Conservation (phyloP, 2,113 vertebrate genomes). For the Triplophysa dalaica region DNA sequence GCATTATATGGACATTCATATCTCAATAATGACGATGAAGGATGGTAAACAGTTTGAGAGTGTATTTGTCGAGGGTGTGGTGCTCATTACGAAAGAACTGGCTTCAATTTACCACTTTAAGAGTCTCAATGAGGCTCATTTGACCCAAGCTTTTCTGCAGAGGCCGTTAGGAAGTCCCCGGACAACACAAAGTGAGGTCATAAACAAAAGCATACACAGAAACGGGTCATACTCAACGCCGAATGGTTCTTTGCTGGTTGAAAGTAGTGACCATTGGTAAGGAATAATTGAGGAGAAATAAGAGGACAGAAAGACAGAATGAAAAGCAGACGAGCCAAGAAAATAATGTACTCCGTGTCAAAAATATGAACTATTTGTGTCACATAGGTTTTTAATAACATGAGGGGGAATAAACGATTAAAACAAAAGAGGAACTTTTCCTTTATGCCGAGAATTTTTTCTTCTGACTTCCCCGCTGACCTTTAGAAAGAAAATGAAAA, state of each 20-base stretch:
- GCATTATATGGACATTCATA: neutral
- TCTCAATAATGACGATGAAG: neutral
- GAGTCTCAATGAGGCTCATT: neutral
- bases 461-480: no score
- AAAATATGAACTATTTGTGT: no score
- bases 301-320: neutral
- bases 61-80: conserved; percentile 17
- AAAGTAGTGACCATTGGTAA: neutral
- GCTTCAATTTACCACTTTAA: conserved; percentile 1
- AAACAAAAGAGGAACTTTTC: no score
- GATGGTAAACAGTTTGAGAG: neutral
- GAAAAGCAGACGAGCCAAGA: no score
- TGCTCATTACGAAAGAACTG: conserved; percentile 5
- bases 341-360: no score
- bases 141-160: conserved; percentile 1
- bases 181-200: conserved; percentile 2
- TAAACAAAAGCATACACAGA: conserved; percentile 7
- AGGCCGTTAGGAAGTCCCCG: conserved; percentile 19
- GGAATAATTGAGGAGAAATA: neutral
- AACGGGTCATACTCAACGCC: neutral
- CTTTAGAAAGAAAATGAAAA: no score
- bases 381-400: no score
- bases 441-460: no score
- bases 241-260: neutral
- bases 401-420: no score